These are phyloP conservation scores for Chanos chanos DNA, from an alignment of 2,797 vertebrate genomes.

Conservation along the genomic window DNA sequence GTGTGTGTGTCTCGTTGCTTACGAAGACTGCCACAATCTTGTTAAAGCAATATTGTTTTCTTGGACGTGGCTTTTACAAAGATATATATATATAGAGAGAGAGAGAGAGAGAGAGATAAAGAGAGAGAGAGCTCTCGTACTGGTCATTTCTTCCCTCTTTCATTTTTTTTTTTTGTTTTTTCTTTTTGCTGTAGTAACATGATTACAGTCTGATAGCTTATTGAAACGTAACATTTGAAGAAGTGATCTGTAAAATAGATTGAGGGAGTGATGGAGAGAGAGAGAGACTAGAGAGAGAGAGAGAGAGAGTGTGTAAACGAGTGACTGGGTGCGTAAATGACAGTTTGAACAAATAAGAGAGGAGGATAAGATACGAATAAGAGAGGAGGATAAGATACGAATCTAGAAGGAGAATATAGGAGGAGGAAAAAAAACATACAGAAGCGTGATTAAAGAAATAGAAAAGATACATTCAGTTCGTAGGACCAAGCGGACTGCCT, in stretches of 20 bases:
- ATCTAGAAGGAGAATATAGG: too few species aligned
- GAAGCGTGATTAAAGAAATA: too few species aligned
- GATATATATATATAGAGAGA: background rate
- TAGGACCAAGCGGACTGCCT: too few species aligned
- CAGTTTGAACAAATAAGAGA: background rate
- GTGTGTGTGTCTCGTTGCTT: too few species aligned
- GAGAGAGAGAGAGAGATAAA: background rate
- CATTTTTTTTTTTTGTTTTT: too few species aligned
- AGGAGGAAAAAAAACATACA: too few species aligned
- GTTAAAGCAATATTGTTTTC: conserved; percentile 32
- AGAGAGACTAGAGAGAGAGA: background rate
- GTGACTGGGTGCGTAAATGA: background rate
- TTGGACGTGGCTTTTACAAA: background rate
- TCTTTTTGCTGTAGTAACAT: background rate
- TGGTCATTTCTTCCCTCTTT: too few species aligned
- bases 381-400: too few species aligned
- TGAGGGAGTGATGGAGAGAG: conserved; percentile 12
- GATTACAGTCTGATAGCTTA: background rate
- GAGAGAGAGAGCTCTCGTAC: conserved; percentile 3
- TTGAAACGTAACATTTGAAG: background rate
- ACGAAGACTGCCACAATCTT: background rate
- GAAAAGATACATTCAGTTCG: too few species aligned
- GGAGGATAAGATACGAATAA: too few species aligned
- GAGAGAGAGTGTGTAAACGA: background rate
- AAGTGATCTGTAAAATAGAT: background rate